Evolutionary conservation across 1,140 invertebrate species (phyloP), one percentile per base, ranked within the genome.

Genomic region (Caerostris darwini): DNA sequence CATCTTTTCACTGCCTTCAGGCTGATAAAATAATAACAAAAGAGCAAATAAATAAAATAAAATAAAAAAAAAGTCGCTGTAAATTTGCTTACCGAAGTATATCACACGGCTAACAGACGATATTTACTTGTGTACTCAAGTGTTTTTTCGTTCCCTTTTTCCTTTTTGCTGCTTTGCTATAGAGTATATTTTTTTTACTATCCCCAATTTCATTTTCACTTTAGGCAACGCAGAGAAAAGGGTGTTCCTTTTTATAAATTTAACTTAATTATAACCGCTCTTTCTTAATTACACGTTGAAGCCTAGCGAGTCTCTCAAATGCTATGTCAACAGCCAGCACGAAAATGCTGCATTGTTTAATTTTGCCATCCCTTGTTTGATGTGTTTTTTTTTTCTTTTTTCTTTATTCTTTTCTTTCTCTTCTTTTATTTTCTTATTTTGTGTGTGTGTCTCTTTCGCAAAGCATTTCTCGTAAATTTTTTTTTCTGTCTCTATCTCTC

Each of bases 261-360:
- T 94, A 94, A 94, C 92, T 94, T 94, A 94, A 94, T 94, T 94
- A 94, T 94, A 94, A 94, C 92, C 85, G 59, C 92, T 89, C 86
- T 94, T 94, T 94, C 92, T 94, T 94, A 94, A 94, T 94, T 94
- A 94, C 92, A 88, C 86, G 92, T 94, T 92, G 64, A 94, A 89
- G 92, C 85, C 57, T 54, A 50, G 57, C 67, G 69, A 57, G 54
- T 87, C 92, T 88, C 34, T 94, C 92, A 94, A 94, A 94, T 94
- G 92, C 92, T 94, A 56, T 94, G 92, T 94, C 92, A 94, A 94
- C 92, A 94, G 17, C 19, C 34, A 56, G 34, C 92, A 61, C 64
- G 92, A 77, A 88, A 64, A 94, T 94, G 92, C 92, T 34, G 92
- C 92, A 94, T 94, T 94, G 92, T 94, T 94, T 94, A 94, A 94